phyloP scores from a whole-genome alignment of 2,888 invertebrate species.

The Eurois occulta region DNA sequence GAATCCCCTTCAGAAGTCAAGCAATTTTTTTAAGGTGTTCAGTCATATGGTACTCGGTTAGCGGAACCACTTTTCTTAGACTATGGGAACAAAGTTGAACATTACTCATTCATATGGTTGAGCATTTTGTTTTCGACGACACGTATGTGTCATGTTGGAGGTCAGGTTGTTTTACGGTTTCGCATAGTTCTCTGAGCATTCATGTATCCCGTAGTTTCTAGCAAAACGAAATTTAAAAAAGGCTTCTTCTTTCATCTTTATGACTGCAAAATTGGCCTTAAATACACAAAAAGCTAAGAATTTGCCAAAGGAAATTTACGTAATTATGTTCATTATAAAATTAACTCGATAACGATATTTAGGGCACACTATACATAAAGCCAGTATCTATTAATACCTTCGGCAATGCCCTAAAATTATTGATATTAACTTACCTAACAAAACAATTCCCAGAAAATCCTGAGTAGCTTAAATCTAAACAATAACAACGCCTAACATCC shows the following conservation, averaged over 20 bases:
- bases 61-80: constrained; percentile 71
- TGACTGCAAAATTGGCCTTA: neutral
- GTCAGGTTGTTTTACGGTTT: constrained; percentile 2
- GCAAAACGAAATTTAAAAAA: neutral
- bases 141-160: neutral
- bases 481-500: constrained; percentile 5
- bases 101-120: constrained; percentile 68
- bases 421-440: neutral
- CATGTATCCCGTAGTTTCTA: neutral
- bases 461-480: neutral
- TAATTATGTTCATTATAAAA: neutral
- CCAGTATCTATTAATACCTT: neutral
- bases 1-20: constrained; percentile 77
- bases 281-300: neutral
- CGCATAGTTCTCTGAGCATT: constrained; percentile 13
- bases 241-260: neutral
- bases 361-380: neutral
- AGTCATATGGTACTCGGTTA: constrained; percentile 66
- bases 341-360: neutral
- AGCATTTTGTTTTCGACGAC: constrained; percentile 25
- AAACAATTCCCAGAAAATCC: neutral
- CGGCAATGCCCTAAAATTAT: neutral
- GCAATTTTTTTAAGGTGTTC: constrained; percentile 76
- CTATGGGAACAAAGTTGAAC: constrained; percentile 73
- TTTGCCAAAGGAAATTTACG: neutral